Evolutionary conservation across 1,140 invertebrate genomes (phyloP).

Genomic region (Venturia canescens): DNA sequence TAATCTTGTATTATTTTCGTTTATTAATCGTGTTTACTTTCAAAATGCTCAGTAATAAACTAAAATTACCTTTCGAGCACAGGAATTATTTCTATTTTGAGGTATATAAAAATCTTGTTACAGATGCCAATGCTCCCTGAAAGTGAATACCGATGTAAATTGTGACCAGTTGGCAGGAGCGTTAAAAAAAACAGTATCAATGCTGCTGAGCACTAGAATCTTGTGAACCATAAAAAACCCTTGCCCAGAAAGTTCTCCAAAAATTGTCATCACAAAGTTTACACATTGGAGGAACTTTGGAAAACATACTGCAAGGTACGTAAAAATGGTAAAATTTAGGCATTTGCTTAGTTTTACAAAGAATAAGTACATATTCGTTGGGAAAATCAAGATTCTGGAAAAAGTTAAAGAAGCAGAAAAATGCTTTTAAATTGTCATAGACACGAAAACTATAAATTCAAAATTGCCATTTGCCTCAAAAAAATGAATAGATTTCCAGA

Average conservation of each 20-base stretch:
- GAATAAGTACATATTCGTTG: too few species aligned
- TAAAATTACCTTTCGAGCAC: too few species aligned
- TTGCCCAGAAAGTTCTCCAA: not conserved
- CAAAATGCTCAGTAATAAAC: too few species aligned
- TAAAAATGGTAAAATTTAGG: not conserved
- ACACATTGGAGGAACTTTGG: not conserved
- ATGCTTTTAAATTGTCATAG: too few species aligned
- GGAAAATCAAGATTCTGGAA: too few species aligned
- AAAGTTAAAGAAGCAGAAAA: too few species aligned
- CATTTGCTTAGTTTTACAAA: too few species aligned
- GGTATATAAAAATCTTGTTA: not conserved
- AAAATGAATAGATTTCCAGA: too few species aligned
- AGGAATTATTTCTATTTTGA: not conserved
- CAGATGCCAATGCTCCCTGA: conserved; percentile 33
- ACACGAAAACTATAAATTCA: too few species aligned
- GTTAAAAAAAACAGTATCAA: conserved; percentile 23
- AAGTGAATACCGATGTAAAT: conserved; percentile 12
- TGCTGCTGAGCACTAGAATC: not conserved
- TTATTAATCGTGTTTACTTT: too few species aligned
- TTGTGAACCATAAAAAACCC: not conserved
- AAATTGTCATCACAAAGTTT: not conserved
- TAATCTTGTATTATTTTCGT: too few species aligned
- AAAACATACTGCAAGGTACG: not conserved
- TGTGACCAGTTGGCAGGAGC: conserved; percentile 37
- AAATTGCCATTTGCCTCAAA: too few species aligned